These are phyloP conservation scores for Ptilorrhoa leucosticta DNA, from an alignment of 2,113 vertebrate species.

Conservation along the genomic window DNA sequence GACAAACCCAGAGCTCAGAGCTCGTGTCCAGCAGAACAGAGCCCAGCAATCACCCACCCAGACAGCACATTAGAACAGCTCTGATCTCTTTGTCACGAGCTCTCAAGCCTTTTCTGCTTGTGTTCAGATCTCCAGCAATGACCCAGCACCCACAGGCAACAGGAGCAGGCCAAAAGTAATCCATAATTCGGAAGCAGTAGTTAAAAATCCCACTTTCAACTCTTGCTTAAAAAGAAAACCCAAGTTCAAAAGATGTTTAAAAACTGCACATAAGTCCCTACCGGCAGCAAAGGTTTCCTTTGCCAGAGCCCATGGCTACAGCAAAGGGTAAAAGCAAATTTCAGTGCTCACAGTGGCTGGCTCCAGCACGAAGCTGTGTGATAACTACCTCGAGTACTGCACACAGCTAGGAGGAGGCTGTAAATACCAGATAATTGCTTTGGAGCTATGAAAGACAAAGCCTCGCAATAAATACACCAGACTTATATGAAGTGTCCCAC, in stretches of 20 bases:
- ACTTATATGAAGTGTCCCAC: not conserved
- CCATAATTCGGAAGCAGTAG: not conserved
- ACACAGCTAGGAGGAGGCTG: not conserved
- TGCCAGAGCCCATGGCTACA: not conserved
- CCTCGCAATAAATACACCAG: not conserved
- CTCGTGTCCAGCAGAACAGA: fast-evolving
- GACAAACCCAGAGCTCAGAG: not conserved
- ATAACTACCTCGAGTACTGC: not conserved
- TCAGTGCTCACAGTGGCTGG: not conserved
- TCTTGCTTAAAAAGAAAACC: not conserved
- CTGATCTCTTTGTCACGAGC: not conserved
- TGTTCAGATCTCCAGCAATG: not conserved
- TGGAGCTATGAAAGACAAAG: not conserved
- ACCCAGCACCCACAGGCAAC: not conserved
- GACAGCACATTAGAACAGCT: not conserved
- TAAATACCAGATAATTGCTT: not conserved
- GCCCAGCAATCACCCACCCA: not conserved
- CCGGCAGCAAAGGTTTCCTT: not conserved
- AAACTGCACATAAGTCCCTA: not conserved
- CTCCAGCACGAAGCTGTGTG: not conserved
- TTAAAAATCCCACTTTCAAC: not conserved
- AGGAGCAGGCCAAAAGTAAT: not conserved
- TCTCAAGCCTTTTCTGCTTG: not conserved
- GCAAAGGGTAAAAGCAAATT: not conserved
- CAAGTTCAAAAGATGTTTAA: not conserved